Conservation (phyloP, 2,797 vertebrate species). For the Sebastes trivittatus region DNA sequence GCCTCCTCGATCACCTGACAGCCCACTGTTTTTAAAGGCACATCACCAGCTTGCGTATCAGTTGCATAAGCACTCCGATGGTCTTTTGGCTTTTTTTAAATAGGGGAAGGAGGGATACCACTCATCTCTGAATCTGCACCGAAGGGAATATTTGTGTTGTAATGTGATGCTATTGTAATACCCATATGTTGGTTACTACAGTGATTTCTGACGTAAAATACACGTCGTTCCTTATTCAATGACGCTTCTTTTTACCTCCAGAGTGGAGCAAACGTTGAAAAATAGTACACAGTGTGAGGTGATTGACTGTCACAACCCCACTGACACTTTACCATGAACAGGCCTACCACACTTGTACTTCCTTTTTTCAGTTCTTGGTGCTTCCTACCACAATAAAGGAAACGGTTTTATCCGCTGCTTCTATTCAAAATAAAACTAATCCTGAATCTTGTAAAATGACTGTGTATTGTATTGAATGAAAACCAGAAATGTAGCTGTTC, state of each 20-base stretch:
- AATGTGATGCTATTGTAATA: background rate
- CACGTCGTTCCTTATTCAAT: background rate
- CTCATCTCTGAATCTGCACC: background rate
- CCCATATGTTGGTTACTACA: background rate
- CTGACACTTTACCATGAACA: background rate
- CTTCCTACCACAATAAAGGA: slow-evolving; percentile 17
- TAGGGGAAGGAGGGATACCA: background rate
- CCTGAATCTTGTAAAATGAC: background rate
- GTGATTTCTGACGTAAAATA: background rate
- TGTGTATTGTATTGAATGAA: background rate
- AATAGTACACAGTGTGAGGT: background rate
- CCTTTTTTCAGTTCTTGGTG: slow-evolving; percentile 45
- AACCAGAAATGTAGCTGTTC: background rate
- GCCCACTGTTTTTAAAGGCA: slow-evolving; percentile 85
- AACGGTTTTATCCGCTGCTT: background rate
- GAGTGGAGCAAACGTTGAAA: background rate
- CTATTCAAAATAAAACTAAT: background rate
- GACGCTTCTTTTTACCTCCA: background rate
- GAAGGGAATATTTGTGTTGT: background rate
- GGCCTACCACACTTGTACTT: slow-evolving; percentile 26
- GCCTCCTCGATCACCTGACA: slow-evolving; percentile 84
- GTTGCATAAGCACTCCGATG: slow-evolving; percentile 71
- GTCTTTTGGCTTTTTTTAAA: slow-evolving; percentile 28
- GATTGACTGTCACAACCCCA: background rate
- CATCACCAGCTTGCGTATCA: slow-evolving; percentile 69